A percentile compares a stretch with the other conserved stretches of the same genome.
Conservation (phyloP, 1,140 invertebrate genomes). For the Reticulitermes speratus region DNA sequence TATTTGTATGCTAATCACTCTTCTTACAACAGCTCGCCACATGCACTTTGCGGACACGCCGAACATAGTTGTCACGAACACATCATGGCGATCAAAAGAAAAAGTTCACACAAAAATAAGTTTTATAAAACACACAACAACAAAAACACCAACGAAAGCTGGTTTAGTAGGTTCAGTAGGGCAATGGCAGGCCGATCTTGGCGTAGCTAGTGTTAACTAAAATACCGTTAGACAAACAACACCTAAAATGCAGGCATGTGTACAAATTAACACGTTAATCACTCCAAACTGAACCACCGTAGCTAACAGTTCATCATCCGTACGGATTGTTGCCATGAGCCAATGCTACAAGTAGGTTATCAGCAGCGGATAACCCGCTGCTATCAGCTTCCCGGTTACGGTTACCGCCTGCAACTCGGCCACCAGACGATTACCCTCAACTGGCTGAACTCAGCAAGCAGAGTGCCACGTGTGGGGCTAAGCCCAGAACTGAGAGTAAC, state of each 20-base stretch:
- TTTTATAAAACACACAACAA: background rate
- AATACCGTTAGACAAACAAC: background rate
- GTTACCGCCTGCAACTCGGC: background rate
- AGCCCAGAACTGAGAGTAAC: too few species aligned
- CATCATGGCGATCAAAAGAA: background rate
- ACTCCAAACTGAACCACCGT: background rate
- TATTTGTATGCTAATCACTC: conserved; percentile 17
- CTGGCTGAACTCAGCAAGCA: too few species aligned
- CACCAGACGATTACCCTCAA: too few species aligned
- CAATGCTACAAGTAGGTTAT: background rate
- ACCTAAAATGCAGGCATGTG: background rate
- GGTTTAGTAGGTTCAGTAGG: background rate
- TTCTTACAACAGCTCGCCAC: background rate
- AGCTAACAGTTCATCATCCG: background rate
- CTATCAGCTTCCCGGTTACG: background rate
- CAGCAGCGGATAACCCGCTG: background rate
- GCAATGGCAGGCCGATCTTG: background rate
- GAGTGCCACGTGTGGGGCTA: too few species aligned
- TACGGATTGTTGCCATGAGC: background rate
- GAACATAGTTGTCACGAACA: background rate
- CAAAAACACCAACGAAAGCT: background rate
- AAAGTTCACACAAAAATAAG: background rate
- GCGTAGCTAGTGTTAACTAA: background rate
- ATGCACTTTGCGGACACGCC: background rate
- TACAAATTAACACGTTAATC: background rate